Conservation (phyloP, 2,113 vertebrate genomes). For the rabbit (Oryctolagus cuniculus) region DNA sequence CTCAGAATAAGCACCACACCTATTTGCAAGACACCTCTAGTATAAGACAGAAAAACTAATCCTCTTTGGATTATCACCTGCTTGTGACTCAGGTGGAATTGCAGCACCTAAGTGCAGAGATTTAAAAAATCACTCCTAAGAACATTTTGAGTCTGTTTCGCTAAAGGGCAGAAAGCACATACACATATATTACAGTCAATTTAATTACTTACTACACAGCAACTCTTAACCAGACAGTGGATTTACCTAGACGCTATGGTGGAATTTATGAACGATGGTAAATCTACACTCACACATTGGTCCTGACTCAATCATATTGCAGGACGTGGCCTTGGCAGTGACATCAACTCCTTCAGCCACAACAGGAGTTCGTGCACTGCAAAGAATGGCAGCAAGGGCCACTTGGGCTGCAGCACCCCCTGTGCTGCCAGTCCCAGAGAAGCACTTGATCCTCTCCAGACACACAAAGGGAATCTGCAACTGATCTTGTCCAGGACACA, state of each 20-base stretch:
- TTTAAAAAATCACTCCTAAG: slow-evolving; percentile 30
- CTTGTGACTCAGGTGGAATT: background rate
- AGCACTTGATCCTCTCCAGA: background rate
- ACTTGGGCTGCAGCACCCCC: background rate
- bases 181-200: slow-evolving; percentile 62
- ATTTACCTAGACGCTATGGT: slow-evolving; percentile 62
- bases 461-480: slow-evolving; percentile 2
- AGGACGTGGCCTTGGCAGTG: background rate
- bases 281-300: background rate
- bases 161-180: background rate
- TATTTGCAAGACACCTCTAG: background rate
- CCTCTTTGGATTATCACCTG: background rate
- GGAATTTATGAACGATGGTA: slow-evolving; percentile 57
- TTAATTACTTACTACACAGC: slow-evolving; percentile 65
- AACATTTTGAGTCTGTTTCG: slow-evolving; percentile 54
- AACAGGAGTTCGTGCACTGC: background rate
- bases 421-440: background rate
- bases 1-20: background rate
- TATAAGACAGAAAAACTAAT: background rate
- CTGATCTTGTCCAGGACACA: background rate
- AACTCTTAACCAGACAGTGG: slow-evolving; percentile 48
- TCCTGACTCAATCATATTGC: background rate
- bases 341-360: background rate
- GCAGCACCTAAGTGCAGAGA: background rate
- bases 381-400: background rate